Evolutionary conservation across 2,797 vertebrate genomes (phyloP).

Genomic region (Hydrocynus forskahlii): DNA sequence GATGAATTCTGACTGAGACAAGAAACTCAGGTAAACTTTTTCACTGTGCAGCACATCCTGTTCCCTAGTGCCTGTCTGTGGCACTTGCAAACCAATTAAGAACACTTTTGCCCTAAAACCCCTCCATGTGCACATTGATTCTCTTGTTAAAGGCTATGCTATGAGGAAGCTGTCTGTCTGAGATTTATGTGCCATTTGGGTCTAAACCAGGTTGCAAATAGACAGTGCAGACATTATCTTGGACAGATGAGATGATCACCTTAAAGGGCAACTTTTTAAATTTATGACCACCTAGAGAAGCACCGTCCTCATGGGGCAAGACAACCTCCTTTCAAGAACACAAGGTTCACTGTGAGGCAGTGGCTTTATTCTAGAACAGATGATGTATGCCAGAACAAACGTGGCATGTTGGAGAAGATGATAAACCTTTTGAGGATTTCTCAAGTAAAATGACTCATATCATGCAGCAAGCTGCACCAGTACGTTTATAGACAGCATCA

Average conservation of each 20-base stretch:
- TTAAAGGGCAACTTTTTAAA: conserved; percentile 31
- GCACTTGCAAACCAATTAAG: conserved; percentile 70
- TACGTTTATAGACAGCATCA: neutral
- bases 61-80: conserved; percentile 65
- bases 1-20: conserved; percentile 44
- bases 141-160: conserved; percentile 75
- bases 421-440: neutral
- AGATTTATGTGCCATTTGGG: conserved; percentile 70
- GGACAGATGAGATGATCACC: conserved; percentile 16
- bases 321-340: conserved; percentile 3
- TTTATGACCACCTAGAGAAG: conserved; percentile 26
- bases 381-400: neutral
- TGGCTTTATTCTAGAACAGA: conserved; percentile 2
- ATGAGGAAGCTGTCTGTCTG: conserved; percentile 74
- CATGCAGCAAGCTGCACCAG: neutral
- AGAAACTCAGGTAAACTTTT: conserved; percentile 37
- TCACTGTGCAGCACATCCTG: conserved; percentile 29
- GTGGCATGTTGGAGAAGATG: conserved; percentile 12
- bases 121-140: conserved; percentile 80
- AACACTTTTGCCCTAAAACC: conserved; percentile 72
- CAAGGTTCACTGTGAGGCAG: neutral
- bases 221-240: conserved; percentile 35
- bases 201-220: conserved; percentile 58
- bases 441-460: neutral
- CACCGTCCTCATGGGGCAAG: neutral